Evolutionary conservation across 2,888 invertebrate genomes (phyloP), one percentile per base, ranked within the genome.

Genomic region (Bibio marci): DNA sequence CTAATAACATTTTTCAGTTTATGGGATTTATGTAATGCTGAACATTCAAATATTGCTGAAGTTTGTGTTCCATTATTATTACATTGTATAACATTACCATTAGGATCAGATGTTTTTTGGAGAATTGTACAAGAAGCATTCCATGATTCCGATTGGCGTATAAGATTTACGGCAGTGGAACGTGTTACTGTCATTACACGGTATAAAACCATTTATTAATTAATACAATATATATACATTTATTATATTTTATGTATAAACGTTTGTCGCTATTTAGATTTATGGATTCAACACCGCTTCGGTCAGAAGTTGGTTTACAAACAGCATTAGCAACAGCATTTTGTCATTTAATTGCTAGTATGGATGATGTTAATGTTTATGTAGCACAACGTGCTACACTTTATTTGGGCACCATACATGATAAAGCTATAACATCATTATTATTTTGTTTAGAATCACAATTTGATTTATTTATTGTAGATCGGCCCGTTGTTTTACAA

Each of bases 61-160:
- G 80, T 88, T 46, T 78, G 81, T 25, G 92, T 92, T 22, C 92
- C 95, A 0, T 70, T 98, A 39, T 66, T 99, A 45, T 68, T 98
- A 42, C 95, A 98, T 63, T 92, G 92, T 55, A 80, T 97, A 44
- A 91, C 94, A 0, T 67, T 98, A 44, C 85, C 92, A 1, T 78
- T 83, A 41, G 98, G 98, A 3, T 82, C 87, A 0, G 94, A 95
- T 58, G 85, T 92, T 34, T 88, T 98, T 59, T 97, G 97, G 82
- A 76, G 80, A 46, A 74, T 92, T n/a, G 77, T 98, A 39, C 85
- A 95, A 54, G 83, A 87, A 52, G 86, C 90, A 56, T 99, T 97
- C 64, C 90, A 91, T 49, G 80, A 77, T 55, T 69, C 71, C 8
- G 87, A 92, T 59, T 90, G 94, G 81, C 75, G 80, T 46, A 72